A percentile compares a stretch with the other conserved stretches of the same genome.
Evolutionary conservation across 2,113 vertebrate genomes (phyloP).

Genomic region (Terrapene triunguis): DNA sequence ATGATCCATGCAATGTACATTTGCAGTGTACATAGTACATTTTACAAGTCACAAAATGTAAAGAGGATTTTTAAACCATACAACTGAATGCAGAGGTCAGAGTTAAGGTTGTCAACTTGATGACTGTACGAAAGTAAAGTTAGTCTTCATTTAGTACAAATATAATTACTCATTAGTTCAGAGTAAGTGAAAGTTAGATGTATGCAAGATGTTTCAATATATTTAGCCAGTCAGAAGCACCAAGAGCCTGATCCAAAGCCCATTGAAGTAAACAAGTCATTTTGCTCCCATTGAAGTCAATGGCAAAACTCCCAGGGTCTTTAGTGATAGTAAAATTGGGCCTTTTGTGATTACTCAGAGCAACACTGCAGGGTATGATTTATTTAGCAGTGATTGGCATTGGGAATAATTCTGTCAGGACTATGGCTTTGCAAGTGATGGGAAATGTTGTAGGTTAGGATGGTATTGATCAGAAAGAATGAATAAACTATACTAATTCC

Average conservation of each 20-base stretch:
- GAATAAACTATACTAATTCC: background rate
- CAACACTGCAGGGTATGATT: background rate
- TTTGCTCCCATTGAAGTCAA: background rate
- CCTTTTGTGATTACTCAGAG: background rate
- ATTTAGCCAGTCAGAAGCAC: background rate
- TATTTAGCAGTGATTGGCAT: rapidly evolving
- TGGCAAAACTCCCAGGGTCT: background rate
- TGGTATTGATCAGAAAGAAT: background rate
- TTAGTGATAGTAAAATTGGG: background rate
- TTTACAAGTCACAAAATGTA: background rate
- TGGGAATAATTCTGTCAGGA: background rate
- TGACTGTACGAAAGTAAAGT: background rate
- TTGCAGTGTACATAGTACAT: background rate
- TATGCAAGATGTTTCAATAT: background rate
- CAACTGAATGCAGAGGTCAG: background rate
- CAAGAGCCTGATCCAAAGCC: background rate
- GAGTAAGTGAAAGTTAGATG: background rate
- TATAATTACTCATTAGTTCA: background rate
- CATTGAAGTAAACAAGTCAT: background rate
- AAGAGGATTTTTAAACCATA: rapidly evolving
- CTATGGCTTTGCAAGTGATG: rapidly evolving
- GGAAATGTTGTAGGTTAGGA: background rate
- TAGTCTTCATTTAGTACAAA: background rate
- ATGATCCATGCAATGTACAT: background rate
- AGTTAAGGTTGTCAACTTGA: background rate